phyloP scores from a whole-genome alignment of 2,113 vertebrate genomes.

The Fukomys damarensis region DNA sequence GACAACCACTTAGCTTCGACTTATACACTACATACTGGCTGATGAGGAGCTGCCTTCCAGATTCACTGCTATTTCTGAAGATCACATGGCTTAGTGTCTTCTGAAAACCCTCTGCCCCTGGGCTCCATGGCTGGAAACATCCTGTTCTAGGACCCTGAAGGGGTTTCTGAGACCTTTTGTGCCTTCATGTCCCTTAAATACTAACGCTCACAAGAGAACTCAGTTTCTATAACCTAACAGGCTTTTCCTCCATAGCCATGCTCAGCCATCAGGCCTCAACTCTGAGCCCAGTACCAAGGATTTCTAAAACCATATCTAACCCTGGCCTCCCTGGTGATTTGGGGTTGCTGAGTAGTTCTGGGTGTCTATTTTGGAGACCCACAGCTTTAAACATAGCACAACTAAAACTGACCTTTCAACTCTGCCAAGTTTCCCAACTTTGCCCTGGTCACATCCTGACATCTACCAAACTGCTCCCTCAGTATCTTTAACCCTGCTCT shows the following conservation, averaged over 20 bases:
- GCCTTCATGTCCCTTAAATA: background rate
- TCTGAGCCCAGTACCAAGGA: background rate
- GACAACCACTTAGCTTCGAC: background rate
- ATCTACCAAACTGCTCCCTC: background rate
- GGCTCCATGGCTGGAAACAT: background rate
- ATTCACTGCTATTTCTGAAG: background rate
- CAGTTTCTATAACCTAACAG: background rate
- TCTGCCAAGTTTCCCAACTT: background rate
- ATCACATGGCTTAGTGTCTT: background rate
- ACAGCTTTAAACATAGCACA: background rate
- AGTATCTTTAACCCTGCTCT: background rate
- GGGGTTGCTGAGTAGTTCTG: background rate
- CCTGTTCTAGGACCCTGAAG: background rate
- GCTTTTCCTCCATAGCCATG: background rate
- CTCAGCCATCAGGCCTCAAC: background rate
- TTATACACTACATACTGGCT: background rate
- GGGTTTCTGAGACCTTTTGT: background rate
- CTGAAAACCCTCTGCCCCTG: background rate
- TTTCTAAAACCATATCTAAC: background rate
- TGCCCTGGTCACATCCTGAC: constrained; percentile 1
- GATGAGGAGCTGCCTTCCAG: background rate
- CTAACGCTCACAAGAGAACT: background rate
- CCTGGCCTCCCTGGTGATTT: background rate
- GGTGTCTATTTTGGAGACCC: background rate
- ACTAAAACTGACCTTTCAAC: background rate